phyloP scores from a whole-genome alignment of 2,888 invertebrate genomes.

The Lasioglossum lativentre region DNA sequence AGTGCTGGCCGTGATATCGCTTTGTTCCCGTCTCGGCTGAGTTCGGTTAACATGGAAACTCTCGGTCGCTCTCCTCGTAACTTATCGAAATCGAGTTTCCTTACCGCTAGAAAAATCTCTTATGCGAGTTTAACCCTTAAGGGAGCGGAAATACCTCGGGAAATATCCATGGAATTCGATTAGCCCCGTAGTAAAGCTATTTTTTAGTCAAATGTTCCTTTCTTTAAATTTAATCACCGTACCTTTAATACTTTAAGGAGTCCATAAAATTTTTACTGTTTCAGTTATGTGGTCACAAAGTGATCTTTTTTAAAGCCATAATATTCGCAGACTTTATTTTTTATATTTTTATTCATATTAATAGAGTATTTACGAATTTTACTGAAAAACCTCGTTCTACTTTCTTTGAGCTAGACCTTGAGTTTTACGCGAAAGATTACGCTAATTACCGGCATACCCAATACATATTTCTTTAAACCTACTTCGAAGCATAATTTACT shows the following conservation, averaged over 20 bases:
- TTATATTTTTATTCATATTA: not conserved
- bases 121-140: not conserved
- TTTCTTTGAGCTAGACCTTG: not conserved
- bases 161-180: not conserved
- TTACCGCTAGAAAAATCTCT: conserved; percentile 39
- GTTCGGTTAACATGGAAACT: conserved; percentile 60
- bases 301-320: not conserved
- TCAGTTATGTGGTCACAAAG: too few species aligned
- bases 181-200: not conserved
- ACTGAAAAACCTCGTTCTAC: not conserved
- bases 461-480: too few species aligned
- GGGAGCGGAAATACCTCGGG: not conserved
- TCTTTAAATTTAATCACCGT: not conserved
- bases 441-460: not conserved
- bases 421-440: not conserved
- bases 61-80: conserved; percentile 59
- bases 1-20: conserved; percentile 70
- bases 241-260: not conserved
- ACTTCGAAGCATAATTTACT: not conserved
- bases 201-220: not conserved
- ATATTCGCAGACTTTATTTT: not conserved
- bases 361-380: not conserved
- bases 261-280: too few species aligned
- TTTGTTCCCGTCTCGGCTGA: conserved; percentile 68
- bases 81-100: conserved; percentile 65